Evolutionary conservation across 2,797 vertebrate species (phyloP), one percentile per base, ranked within the genome.

Genomic region (Liparis tanakae): DNA sequence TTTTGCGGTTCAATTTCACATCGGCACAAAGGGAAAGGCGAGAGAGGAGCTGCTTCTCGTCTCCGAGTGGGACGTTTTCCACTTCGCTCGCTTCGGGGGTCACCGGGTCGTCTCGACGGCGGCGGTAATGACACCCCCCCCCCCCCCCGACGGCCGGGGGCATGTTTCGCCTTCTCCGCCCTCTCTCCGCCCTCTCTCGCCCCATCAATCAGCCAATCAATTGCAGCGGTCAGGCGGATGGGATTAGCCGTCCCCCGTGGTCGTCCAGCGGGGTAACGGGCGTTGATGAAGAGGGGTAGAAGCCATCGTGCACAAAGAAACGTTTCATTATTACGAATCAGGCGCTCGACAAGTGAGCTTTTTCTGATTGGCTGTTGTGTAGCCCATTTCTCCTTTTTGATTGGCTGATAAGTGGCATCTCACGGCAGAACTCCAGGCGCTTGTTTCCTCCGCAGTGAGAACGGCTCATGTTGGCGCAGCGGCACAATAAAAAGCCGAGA

Each of bases 131-230:
- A 85, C 87, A 80, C 89, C 39, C 88, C 72, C 78, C 77, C 89
- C 39, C 88, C 72, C 78, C 77, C 86, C 86, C 57, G 69, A 76
- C n/a, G 60, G 65, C 78, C 14, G 9, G 55, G 7, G 78, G 79
- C 85, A 33, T 69, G 84, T 87, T 77, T 36, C 25, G 61, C 37
- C 1, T 55, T 62, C 33, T 64, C 67, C 30, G 18, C 34, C 73
- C 55, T 36, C 34, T 48, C 64, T 67, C 69, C 37, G 25, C 25
- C 50, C 20, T 5, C 41, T 67, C 34, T 30, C 51, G 48, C 9
- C 39, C 60, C 87, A 90, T 90, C 85, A 80, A 80, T 93, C 85
- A 86, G 65, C 68, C 88, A 83, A 89, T 92, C 90, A 81, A 87
- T 89, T 18, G 37, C 61, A 76, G 75, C 62, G 80, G 72, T 86